A percentile compares a stretch with the other conserved stretches of the same genome.
Evolutionary conservation across 2,797 vertebrate species (phyloP).

Genomic region (Aulostomus chinensis): DNA sequence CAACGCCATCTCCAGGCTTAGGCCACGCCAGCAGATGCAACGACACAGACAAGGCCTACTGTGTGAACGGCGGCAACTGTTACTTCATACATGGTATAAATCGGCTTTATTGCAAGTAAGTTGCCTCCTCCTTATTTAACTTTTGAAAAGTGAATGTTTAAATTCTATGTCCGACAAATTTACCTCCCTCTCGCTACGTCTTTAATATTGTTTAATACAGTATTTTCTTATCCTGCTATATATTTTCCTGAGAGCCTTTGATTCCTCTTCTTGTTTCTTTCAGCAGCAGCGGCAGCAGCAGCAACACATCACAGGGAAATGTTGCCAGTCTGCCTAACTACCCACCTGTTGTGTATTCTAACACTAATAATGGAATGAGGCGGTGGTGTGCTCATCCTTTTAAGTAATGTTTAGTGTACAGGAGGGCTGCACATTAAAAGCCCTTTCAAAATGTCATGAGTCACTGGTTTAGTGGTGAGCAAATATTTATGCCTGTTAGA

Average conservation of each 20-base stretch:
- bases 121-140: slow-evolving; percentile 24
- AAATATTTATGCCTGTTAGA: slow-evolving; percentile 85
- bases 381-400: slow-evolving; percentile 64
- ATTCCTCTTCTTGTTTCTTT: slow-evolving; percentile 40
- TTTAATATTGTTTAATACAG: slow-evolving; percentile 13
- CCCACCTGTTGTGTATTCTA: slow-evolving; percentile 77
- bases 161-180: too few species aligned
- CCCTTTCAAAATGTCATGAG: slow-evolving; percentile 82
- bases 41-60: slow-evolving; percentile 94
- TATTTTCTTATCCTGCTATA: slow-evolving; percentile 15
- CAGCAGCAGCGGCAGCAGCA: slow-evolving; percentile 48
- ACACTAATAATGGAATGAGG: slow-evolving; percentile 66
- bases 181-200: too few species aligned
- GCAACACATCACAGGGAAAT: slow-evolving; percentile 52
- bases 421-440: slow-evolving; percentile 72
- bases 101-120: slow-evolving; percentile 95
- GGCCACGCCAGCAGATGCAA: slow-evolving; percentile 96
- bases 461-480: slow-evolving; percentile 79
- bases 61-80: slow-evolving; percentile 96
- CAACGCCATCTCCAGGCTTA: slow-evolving; percentile 90
- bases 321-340: slow-evolving; percentile 54
- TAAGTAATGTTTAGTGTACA: slow-evolving; percentile 76
- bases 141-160: neutral
- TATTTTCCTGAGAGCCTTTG: slow-evolving; percentile 29
- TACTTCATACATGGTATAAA: slow-evolving; percentile 98